Evolutionary conservation across 2,888 invertebrate genomes (phyloP).

Genomic region (Brenthis ino): DNA sequence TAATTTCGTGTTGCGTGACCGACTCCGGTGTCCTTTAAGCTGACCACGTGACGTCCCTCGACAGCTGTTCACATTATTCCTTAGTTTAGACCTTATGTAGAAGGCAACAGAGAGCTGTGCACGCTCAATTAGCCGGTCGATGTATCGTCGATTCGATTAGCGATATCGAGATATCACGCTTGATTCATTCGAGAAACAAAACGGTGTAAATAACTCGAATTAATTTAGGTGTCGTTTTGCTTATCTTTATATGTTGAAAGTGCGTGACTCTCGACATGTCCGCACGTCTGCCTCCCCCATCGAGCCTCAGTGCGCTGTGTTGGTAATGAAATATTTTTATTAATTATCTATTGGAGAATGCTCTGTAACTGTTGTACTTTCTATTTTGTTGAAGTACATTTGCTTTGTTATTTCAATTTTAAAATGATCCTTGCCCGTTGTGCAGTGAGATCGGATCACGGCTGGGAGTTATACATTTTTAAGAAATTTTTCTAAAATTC

Average conservation of each 20-base stretch:
- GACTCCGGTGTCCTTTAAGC: constrained; percentile 27
- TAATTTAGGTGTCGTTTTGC: constrained; percentile 28
- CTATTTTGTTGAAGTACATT: no score
- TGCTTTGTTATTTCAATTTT: no score
- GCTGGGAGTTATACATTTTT: no score
- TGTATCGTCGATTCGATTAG: constrained; percentile 37
- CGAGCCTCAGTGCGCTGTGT: neutral
- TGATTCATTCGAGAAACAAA: constrained; percentile 41
- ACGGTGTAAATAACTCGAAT: constrained; percentile 32
- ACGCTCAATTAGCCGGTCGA: constrained; percentile 9
- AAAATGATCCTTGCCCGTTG: no score
- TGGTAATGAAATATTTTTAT: neutral
- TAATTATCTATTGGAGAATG: no score
- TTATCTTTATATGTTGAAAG: constrained; percentile 30
- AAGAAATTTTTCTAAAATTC: no score
- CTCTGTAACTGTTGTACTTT: no score
- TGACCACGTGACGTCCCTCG: constrained; percentile 34
- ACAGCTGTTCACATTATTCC: constrained; percentile 28
- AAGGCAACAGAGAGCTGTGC: neutral
- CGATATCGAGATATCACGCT: constrained; percentile 39
- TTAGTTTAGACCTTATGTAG: constrained; percentile 17
- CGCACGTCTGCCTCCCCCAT: neutral
- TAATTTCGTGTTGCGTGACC: constrained; percentile 11
- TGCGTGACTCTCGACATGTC: constrained; percentile 17
- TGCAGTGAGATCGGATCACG: no score